Evolutionary conservation across 1,140 invertebrate genomes (phyloP).

Genomic region (Anadara kagoshimensis): DNA sequence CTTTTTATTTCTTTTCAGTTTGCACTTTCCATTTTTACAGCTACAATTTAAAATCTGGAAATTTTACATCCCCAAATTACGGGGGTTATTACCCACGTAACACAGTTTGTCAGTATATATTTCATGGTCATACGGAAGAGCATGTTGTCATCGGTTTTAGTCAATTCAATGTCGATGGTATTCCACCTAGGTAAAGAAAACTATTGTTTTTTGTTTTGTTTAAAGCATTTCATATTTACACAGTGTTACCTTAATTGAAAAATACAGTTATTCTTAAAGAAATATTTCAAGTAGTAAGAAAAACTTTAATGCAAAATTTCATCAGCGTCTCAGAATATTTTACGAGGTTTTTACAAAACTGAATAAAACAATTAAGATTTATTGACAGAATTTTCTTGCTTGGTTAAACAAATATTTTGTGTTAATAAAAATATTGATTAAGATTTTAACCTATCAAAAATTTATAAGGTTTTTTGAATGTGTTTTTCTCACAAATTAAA

Average conservation of each 20-base stretch:
- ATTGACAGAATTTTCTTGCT: no score
- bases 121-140: constrained; percentile 10
- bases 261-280: no score
- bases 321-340: no score
- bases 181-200: constrained; percentile 16
- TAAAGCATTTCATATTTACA: not conserved
- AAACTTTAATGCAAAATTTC: no score
- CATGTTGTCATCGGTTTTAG: constrained; percentile 9
- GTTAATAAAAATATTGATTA: no score
- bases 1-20: constrained; percentile 18
- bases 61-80: constrained; percentile 26
- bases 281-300: no score
- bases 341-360: no score
- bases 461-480: no score
- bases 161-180: constrained; percentile 22
- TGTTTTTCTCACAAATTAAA: no score
- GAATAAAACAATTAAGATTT: no score
- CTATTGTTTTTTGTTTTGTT: not conserved
- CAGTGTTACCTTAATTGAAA: not conserved
- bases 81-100: constrained; percentile 19
- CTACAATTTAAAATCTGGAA: not conserved
- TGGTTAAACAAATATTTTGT: no score
- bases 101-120: constrained; percentile 25
- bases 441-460: no score
- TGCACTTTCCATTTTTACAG: constrained; percentile 24